Conservation (phyloP, 1,140 invertebrate genomes). For the Trigoniulus corallinus region DNA sequence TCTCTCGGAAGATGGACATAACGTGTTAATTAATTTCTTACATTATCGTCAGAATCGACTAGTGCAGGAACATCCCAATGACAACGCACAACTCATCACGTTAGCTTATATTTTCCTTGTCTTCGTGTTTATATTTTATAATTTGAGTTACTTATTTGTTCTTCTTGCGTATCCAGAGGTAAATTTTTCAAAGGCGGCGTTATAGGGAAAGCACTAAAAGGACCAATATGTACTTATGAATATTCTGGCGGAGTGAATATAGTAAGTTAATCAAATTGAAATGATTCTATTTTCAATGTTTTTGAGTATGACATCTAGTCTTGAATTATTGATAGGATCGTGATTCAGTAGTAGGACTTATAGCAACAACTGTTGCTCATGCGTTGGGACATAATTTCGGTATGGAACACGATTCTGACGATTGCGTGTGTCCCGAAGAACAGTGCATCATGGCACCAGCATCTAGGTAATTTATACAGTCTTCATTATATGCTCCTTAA, state of each 20-base stretch:
- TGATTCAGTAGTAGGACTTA: conserved; percentile 63
- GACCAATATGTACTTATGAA: conserved; percentile 92
- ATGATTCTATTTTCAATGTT: conserved; percentile 1
- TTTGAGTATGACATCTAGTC: conserved; percentile 6
- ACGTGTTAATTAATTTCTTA: conserved; percentile 73
- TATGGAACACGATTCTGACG: conserved; percentile 82
- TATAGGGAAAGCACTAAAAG: conserved; percentile 92
- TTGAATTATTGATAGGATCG: conserved; percentile 48
- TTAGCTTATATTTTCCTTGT: conserved; percentile 22
- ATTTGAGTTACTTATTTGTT: conserved; percentile 15
- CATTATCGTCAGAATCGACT: conserved; percentile 63
- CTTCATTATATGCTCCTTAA: no score
- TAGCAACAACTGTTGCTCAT: conserved; percentile 92
- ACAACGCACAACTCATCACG: conserved; percentile 94
- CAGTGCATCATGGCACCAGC: conserved; percentile 92
- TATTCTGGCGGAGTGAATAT: conserved; percentile 93
- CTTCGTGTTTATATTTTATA: conserved; percentile 2
- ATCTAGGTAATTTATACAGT: conserved; percentile 59
- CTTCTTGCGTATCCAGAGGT: no score
- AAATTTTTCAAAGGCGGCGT: conserved; percentile 71
- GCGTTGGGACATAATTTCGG: conserved; percentile 99
- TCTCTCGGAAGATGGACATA: conserved; percentile 62
- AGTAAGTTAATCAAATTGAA: conserved; percentile 20
- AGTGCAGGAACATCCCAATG: conserved; percentile 71
- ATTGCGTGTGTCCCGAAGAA: conserved; percentile 68